phyloP scores from a whole-genome alignment of 30 jellyfish, hydroid and myxozoan species.

The Turritopsis rubra region DNA sequence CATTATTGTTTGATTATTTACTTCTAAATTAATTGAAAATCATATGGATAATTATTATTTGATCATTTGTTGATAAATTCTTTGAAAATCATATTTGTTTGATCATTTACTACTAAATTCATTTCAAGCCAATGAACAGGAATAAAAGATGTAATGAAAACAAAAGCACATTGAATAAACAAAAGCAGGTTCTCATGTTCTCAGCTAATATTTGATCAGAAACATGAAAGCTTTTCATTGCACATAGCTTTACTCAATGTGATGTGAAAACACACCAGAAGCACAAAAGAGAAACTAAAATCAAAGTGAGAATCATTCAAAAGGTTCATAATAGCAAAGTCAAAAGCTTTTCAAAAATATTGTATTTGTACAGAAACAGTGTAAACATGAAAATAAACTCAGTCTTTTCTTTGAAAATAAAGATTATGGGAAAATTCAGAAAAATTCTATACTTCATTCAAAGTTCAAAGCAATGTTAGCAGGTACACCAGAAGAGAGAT shows the following conservation, averaged over 20 bases:
- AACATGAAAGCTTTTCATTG: not conserved
- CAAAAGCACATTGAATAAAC: not conserved
- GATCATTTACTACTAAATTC: not conserved
- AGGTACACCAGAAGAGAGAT: not conserved
- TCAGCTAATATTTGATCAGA: not conserved
- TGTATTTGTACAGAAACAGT: not conserved
- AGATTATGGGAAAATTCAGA: not conserved
- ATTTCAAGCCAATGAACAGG: not conserved
- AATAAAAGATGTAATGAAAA: not conserved
- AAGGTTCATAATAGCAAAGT: not conserved
- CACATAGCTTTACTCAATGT: not conserved
- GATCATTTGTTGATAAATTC: no score
- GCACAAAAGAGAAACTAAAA: not conserved
- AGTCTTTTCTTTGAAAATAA: not conserved
- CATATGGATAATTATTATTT: no score
- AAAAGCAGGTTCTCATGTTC: not conserved
- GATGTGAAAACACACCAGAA: not conserved
- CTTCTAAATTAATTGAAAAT: not conserved
- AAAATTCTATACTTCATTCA: not conserved
- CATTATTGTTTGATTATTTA: not conserved
- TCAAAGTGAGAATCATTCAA: not conserved
- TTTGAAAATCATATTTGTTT: constrained; percentile 8
- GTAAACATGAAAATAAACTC: not conserved
- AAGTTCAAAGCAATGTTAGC: not conserved
- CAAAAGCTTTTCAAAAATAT: not conserved